phyloP scores from a whole-genome alignment of 2,888 invertebrate genomes.

The Netelia fuscicornis region DNA sequence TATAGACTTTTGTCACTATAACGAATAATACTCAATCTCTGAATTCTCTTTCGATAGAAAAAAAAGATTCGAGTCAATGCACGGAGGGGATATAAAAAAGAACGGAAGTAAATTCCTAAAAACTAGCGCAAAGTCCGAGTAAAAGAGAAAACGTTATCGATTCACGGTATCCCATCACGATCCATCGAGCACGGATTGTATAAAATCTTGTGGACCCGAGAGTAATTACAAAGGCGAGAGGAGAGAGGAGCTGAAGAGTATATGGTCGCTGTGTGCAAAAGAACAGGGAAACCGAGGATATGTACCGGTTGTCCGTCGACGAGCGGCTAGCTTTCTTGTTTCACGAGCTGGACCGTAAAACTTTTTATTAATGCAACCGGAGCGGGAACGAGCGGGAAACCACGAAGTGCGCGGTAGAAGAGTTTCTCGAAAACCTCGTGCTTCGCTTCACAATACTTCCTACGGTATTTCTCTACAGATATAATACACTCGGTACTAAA shows the following conservation, averaged over 20 bases:
- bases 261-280: neutral
- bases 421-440: conserved; percentile 55
- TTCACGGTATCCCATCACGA: conserved; percentile 53
- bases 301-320: neutral
- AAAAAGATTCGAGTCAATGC: neutral
- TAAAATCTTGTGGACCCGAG: conserved; percentile 39
- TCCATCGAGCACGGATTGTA: conserved; percentile 58
- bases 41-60: neutral
- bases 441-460: conserved; percentile 39
- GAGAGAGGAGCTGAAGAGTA: neutral
- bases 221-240: conserved; percentile 58
- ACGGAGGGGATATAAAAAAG: conserved; percentile 5
- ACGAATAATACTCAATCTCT: conserved; percentile 8
- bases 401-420: neutral
- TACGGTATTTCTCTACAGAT: conserved; percentile 27
- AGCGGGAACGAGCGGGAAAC: conserved; percentile 15
- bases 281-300: conserved; percentile 4
- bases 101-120: conserved; percentile 51
- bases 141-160: conserved; percentile 21
- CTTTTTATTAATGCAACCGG: conserved; percentile 54
- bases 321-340: conserved; percentile 31
- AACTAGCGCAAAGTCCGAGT: conserved; percentile 23
- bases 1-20: neutral
- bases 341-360: conserved; percentile 55
- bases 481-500: neutral